Evolutionary conservation across 2,797 vertebrate genomes (phyloP).

Genomic region (Adelosebastes latens): DNA sequence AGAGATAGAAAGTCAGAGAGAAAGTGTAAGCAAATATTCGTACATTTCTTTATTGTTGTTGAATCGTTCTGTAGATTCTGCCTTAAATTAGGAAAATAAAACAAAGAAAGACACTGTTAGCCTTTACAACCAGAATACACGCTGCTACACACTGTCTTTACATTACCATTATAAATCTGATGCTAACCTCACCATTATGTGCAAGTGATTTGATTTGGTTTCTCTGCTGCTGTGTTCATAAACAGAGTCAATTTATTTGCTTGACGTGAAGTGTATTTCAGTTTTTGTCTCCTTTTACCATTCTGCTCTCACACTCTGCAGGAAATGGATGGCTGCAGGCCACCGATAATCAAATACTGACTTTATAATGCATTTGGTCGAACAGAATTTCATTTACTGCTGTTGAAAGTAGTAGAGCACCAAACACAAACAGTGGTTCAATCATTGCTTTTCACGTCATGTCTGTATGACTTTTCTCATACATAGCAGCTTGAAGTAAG

Average conservation of each 20-base stretch:
- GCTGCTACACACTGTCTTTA: background rate
- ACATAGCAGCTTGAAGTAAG: background rate
- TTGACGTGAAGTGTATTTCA: slow-evolving; percentile 1
- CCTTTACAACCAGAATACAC: background rate
- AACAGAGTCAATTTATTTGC: background rate
- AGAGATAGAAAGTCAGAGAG: slow-evolving; percentile 7
- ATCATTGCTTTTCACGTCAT: background rate
- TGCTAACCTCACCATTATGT: background rate
- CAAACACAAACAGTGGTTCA: slow-evolving; percentile 16
- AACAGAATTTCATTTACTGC: slow-evolving; percentile 8
- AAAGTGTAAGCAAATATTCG: background rate
- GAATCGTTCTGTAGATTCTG: background rate
- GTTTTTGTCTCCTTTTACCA: slow-evolving; percentile 17
- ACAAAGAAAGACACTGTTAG: background rate
- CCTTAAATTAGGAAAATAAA: background rate
- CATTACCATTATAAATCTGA: background rate
- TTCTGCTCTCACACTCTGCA: slow-evolving; percentile 3
- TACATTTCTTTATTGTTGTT: background rate
- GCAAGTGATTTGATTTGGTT: background rate
- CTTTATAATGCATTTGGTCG: slow-evolving; percentile 23
- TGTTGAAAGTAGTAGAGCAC: slow-evolving; percentile 10
- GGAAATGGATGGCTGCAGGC: slow-evolving; percentile 24
- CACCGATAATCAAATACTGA: slow-evolving; percentile 21
- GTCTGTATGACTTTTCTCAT: background rate
- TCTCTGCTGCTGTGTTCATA: slow-evolving; percentile 1